Evolutionary conservation across 2,113 vertebrate genomes (phyloP), one percentile per base, ranked within the genome.

Genomic region (Artemisiospiza belli): DNA sequence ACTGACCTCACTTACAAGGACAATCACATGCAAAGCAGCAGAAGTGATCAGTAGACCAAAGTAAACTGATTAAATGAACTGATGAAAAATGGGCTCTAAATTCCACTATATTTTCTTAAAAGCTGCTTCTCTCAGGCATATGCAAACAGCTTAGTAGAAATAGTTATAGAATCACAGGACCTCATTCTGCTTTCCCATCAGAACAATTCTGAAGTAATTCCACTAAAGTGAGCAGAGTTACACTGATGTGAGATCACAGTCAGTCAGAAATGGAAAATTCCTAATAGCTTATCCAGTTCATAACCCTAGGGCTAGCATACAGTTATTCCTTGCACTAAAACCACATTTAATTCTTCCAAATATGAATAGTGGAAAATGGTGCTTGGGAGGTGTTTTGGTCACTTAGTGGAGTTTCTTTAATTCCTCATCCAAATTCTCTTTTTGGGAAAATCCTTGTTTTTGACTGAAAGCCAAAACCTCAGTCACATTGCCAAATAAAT

Each of bases 241-340:
- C 90, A 94, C 28, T 94, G 87, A 96, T 90, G 84, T 93, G 90
- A 96, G 94, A 96, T 96, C 84, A 91, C 92, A 94, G 91, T 93
- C 94, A 95, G 90, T 64, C 82, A 91, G 74, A 95, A 94, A 96
- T 94, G 90, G 95, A 96, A 96, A 96, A 94, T 96, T 96, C 95
- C 95, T 93, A 90, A 80, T 96, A 87, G 95, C 92, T 96, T 95
- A 93, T 91, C 90, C 84, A 96, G 84, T 91, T 96, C 82, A 90
- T 95, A 95, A 96, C 84, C 92, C 66, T 91, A 90, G 78, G 93
- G 92, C 87, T 81, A 82, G 33, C 4, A 1, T 84, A 74, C 87
- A 87, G 57, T 87, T 91, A 87, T 91, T 94, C 49, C 85, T 91
- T 79, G 70, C 66, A 49, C 85, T 91, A 85, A 95, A 83, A 12